Evolutionary conservation across 2,888 invertebrate genomes (phyloP).

Genomic region (Danaus chrysippus): DNA sequence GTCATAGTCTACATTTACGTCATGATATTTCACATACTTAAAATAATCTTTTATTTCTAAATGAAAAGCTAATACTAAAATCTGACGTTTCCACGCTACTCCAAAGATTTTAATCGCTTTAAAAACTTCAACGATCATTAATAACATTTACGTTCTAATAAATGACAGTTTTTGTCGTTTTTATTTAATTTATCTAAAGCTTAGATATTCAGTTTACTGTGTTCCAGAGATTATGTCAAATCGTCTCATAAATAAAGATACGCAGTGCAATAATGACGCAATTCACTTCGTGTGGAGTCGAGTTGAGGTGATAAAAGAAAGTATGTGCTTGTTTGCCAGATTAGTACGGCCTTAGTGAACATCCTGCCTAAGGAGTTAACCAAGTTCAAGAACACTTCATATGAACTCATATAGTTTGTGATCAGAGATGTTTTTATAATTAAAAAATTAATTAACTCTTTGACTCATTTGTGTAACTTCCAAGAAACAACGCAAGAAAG

Average conservation of each 20-base stretch:
- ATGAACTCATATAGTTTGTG: no score
- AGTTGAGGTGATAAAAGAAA: constrained; percentile 44
- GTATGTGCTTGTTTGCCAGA: constrained; percentile 48
- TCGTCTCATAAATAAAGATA: constrained; percentile 26
- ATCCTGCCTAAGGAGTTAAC: constrained; percentile 24
- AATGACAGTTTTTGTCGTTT: constrained; percentile 1
- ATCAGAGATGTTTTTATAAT: neutral
- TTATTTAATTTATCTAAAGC: constrained; percentile 5
- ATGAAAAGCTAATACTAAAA: neutral
- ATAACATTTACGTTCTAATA: constrained; percentile 1
- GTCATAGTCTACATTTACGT: neutral
- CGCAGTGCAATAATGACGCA: constrained; percentile 16
- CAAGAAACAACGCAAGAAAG: no score
- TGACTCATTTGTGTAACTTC: neutral
- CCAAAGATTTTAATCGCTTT: neutral
- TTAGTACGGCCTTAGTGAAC: constrained; percentile 40
- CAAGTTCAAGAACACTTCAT: neutral
- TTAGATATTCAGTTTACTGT: constrained; percentile 1
- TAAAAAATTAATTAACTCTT: neutral
- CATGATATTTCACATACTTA: neutral
- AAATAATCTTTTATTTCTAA: neutral
- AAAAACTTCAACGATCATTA: neutral
- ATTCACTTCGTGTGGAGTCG: constrained; percentile 17
- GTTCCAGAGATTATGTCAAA: constrained; percentile 23
- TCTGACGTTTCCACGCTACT: constrained; percentile 3